Conservation (phyloP, 2,888 invertebrate species). For the Pachymerium ferrugineum region DNA sequence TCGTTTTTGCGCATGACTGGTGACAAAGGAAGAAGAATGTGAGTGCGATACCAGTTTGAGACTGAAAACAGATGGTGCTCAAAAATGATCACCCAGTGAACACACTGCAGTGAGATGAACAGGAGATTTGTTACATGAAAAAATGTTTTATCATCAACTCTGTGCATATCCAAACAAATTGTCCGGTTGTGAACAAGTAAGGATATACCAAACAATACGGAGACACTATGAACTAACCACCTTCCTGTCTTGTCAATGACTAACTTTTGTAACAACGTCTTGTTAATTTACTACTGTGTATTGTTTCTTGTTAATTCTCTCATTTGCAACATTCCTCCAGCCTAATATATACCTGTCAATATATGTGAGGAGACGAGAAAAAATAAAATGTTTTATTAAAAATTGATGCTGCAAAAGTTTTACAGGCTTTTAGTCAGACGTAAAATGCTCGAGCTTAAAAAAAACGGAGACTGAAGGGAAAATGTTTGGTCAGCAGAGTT, state of each 20-base stretch:
- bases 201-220: not conserved
- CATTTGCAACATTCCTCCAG: not conserved
- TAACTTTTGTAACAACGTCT: conserved; percentile 13
- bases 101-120: conserved; percentile 2
- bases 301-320: conserved; percentile 15
- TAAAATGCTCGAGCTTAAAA: too few relatives aligned
- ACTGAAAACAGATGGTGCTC: conserved; percentile 24
- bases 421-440: too few relatives aligned
- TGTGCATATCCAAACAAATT: conserved; percentile 13
- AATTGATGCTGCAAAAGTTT: too few relatives aligned
- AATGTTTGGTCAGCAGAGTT: conserved; percentile 24
- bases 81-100: conserved; percentile 18
- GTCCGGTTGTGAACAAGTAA: not conserved
- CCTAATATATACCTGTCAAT: conserved; percentile 5
- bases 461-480: too few relatives aligned
- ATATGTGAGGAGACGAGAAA: not conserved
- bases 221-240: not conserved
- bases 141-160: not conserved
- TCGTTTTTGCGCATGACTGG: conserved; percentile 27
- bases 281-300: conserved; percentile 3
- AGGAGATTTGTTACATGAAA: not conserved
- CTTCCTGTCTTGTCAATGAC: not conserved
- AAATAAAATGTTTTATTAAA: too few relatives aligned
- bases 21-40: conserved; percentile 25
- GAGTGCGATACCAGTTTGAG: conserved; percentile 23